These are phyloP conservation scores for Hirtodrosophila cameraria DNA, from an alignment of 2,888 invertebrate species.

Conservation along the genomic window DNA sequence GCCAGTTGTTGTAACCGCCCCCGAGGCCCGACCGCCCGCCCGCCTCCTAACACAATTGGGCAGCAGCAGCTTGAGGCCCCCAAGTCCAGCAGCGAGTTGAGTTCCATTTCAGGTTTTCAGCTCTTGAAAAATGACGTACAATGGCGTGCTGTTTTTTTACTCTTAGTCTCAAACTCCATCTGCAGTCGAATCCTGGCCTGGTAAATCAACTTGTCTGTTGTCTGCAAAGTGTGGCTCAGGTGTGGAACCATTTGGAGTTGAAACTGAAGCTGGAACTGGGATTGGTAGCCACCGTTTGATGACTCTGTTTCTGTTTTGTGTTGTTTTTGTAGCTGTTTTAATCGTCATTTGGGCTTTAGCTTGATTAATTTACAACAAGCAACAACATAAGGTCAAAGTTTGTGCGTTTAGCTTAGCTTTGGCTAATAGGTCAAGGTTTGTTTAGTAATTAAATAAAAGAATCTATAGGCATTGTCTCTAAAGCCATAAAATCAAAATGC, in stretches of 20 bases:
- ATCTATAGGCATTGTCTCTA: slow-evolving; percentile 25
- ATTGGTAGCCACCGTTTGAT: slow-evolving; percentile 63
- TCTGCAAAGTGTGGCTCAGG: slow-evolving; percentile 55
- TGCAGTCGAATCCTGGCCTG: slow-evolving; percentile 44
- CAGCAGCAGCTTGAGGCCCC: slow-evolving; percentile 31
- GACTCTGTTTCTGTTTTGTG: slow-evolving; percentile 59
- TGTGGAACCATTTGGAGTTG: slow-evolving; percentile 38
- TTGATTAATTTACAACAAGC: slow-evolving; percentile 72
- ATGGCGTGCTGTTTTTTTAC: slow-evolving; percentile 49
- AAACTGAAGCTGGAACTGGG: slow-evolving; percentile 15
- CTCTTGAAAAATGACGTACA: slow-evolving; percentile 73
- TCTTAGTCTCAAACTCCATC: slow-evolving; percentile 18
- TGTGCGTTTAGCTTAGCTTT: slow-evolving; percentile 53
- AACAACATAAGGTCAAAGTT: slow-evolving; percentile 50
- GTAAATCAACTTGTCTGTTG: slow-evolving; percentile 76
- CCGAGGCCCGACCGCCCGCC: slow-evolving; percentile 28
- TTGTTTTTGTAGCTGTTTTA: slow-evolving; percentile 43
- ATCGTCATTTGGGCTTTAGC: slow-evolving; percentile 45
- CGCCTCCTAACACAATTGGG: slow-evolving; percentile 27
- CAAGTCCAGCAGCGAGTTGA: slow-evolving; percentile 37
- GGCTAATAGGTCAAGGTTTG: slow-evolving; percentile 70
- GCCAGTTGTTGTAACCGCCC: slow-evolving; percentile 43
- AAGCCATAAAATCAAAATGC: slow-evolving; percentile 18
- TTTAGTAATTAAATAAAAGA: slow-evolving; percentile 38
- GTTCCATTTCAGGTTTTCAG: slow-evolving; percentile 72